These are phyloP conservation scores for Battus philenor DNA, from an alignment of 1,140 invertebrate genomes.

Conservation along the genomic window DNA sequence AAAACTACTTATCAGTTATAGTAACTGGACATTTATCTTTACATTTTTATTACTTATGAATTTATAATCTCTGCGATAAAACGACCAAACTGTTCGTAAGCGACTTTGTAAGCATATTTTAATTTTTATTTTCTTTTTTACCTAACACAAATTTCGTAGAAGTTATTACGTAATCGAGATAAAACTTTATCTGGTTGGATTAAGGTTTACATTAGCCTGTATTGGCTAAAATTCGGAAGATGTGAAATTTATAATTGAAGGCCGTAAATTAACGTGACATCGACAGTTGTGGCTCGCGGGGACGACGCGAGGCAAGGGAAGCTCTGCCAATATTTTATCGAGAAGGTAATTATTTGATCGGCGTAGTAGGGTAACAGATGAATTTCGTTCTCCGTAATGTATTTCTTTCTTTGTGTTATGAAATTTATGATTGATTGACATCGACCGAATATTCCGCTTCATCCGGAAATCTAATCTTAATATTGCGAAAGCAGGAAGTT, in stretches of 20 bases:
- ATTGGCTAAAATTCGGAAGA: slow-evolving; percentile 29
- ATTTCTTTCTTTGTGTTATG: slow-evolving; percentile 39
- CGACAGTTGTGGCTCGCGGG: slow-evolving; percentile 66
- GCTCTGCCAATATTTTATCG: slow-evolving; percentile 67
- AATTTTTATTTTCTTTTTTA: too few species aligned
- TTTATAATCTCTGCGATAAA: neutral
- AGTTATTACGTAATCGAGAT: too few species aligned
- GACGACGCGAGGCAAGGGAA: slow-evolving; percentile 37
- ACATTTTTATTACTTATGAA: neutral
- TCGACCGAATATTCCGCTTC: slow-evolving; percentile 1
- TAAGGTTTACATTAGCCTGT: too few species aligned
- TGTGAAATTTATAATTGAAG: slow-evolving; percentile 73
- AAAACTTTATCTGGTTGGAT: too few species aligned
- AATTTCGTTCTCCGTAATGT: slow-evolving; percentile 31
- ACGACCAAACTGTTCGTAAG: too few species aligned
- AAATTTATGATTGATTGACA: slow-evolving; percentile 49
- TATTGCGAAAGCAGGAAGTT: neutral
- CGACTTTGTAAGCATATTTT: too few species aligned
- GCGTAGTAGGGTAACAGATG: slow-evolving; percentile 41
- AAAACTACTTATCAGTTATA: slow-evolving; percentile 40
- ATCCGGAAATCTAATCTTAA: slow-evolving; percentile 4
- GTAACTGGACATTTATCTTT: slow-evolving; percentile 36
- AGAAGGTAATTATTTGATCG: slow-evolving; percentile 68
- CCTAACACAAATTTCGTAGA: too few species aligned
- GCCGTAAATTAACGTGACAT: slow-evolving; percentile 74